Percentiles rank a stretch among this genome's conserved stretches.
Evolutionary conservation across 92 coral and sea anemone genomes (phyloP).

Genomic region (Pocillopora grandis): DNA sequence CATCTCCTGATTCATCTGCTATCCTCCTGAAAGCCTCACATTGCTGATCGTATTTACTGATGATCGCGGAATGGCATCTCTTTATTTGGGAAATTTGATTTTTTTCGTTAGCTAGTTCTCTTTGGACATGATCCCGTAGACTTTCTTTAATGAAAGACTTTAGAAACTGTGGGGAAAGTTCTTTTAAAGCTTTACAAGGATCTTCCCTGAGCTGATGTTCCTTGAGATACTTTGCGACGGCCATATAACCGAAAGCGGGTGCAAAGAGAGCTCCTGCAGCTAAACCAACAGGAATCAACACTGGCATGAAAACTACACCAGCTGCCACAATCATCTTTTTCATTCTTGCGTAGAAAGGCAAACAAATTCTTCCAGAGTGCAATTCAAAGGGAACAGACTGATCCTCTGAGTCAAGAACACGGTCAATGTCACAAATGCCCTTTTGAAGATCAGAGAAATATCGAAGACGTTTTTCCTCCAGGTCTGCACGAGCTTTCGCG

Average conservation of each 20-base stretch:
- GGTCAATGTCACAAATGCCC: constrained; percentile 14
- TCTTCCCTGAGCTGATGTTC: background rate
- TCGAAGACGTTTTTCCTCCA: background rate
- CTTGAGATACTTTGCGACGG: background rate
- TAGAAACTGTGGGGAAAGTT: constrained; percentile 1
- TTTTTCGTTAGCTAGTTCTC: constrained; percentile 12
- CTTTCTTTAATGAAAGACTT: background rate
- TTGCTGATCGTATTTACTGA: constrained; percentile 16
- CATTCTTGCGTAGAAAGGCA: background rate
- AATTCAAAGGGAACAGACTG: background rate
- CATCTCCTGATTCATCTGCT: background rate
- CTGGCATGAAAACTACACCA: background rate
- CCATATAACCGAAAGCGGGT: constrained; percentile 12
- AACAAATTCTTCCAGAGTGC: background rate
- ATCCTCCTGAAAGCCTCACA: constrained; percentile 13
- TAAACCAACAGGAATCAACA: constrained; percentile 21
- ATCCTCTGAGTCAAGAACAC: background rate
- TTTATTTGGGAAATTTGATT: constrained; percentile 3
- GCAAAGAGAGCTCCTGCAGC: constrained; percentile 30
- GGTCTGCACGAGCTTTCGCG: background rate
- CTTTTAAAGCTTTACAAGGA: background rate
- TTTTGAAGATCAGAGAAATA: constrained; percentile 13
- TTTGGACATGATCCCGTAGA: background rate
- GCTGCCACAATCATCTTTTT: constrained; percentile 5
- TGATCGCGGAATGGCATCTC: constrained; percentile 5